Percentiles rank a stretch among this genome's conserved stretches.
Conservation (phyloP, 2,113 vertebrate genomes). For the Bothrops jararaca region DNA sequence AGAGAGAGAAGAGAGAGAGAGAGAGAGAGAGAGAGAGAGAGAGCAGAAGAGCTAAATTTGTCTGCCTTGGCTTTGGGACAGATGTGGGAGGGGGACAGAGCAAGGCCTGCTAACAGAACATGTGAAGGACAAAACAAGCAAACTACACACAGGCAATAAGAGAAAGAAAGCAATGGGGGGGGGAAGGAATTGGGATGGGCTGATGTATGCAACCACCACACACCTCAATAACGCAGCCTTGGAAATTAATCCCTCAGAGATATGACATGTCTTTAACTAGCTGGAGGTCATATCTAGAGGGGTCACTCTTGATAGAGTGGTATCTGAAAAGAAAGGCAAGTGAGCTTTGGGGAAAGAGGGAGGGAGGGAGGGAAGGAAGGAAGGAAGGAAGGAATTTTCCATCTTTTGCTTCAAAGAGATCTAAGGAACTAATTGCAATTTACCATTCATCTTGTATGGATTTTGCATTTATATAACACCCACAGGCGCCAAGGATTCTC, state of each 20-base stretch:
- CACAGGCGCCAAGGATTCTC: too few species aligned
- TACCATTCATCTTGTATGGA: too few species aligned
- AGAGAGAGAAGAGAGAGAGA: not conserved
- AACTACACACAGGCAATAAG: not conserved
- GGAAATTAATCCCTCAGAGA: not conserved
- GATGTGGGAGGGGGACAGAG: not conserved
- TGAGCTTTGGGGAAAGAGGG: too few species aligned
- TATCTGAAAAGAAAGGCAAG: not conserved
- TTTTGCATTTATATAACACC: not conserved
- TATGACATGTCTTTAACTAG: not conserved
- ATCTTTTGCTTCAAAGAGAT: not conserved
- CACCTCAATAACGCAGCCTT: not conserved
- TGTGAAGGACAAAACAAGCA: not conserved
- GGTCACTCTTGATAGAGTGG: not conserved
- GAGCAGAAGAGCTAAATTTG: conserved; percentile 23
- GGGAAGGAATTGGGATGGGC: not conserved
- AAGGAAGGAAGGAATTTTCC: not conserved
- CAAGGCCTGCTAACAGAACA: not conserved
- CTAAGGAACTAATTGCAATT: not conserved
- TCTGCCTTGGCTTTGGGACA: conserved; percentile 14
- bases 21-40: not conserved
- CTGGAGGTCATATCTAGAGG: not conserved
- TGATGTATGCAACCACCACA: not conserved
- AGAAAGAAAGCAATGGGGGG: not conserved
- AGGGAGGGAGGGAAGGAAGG: too few species aligned